Base-by-base conservation (phyloP, 1,140 invertebrate genomes). In the Solenopsis fugax region DNA sequence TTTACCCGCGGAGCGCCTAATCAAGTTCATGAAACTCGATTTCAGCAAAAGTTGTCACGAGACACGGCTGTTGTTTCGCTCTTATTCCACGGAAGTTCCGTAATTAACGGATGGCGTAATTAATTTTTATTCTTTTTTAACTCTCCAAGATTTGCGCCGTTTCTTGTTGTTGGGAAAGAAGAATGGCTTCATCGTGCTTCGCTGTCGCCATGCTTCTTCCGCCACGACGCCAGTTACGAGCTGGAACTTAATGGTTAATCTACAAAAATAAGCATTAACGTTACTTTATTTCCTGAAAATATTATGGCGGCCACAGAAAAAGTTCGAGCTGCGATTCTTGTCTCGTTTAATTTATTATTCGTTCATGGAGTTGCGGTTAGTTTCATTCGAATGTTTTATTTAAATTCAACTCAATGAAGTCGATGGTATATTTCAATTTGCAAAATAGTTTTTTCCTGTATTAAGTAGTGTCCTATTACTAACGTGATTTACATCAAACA, bases 81-180 rank as follows among this genome's bases (percentile, higher is more conserved):
- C 54, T 73, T 37, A 16, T 21, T 54, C 4, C 54, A n/a, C 24
- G 54, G 37, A 84, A 84, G 69, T 84, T 84, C 34, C 54, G 69
- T 84, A 84, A 84, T 84, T 84, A 84, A 84, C 80, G 80, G 80
- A 84, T 50, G 69, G 54, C 69, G 24, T 84, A 84, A 84, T 84
- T 84, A 84, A 84, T 84, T 84, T 84, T 84, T 84, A 73, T 84
- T 84, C 54, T 60, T 84, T 84, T 73, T 84, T 60, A 48, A 34
- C 41, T 73, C 80, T 73, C 41, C 45, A 21, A 84, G 52, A 84
- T 75, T 84, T 56, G 69, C 80, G 24, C 80, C 52, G 54, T 60
- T 75, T 73, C 80, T 84, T 84, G 69, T 84, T 75, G 54, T 73
- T 60, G 54, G 7, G 24, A 60, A 73, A 62, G 69, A 84, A 84